Evolutionary conservation across 1,140 invertebrate genomes (phyloP).

Genomic region (Heliconius nattereri): DNA sequence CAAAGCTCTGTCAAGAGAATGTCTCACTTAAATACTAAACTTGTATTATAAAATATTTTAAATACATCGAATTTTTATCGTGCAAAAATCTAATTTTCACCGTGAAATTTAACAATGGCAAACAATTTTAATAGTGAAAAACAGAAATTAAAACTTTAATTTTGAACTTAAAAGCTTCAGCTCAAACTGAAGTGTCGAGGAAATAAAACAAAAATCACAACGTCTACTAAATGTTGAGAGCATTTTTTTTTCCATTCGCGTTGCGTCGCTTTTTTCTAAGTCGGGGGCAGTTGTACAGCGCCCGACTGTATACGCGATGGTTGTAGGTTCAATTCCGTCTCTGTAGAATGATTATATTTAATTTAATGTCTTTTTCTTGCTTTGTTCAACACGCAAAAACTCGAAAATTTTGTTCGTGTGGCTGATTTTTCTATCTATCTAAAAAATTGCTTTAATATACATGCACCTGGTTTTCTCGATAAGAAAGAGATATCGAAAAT

Average conservation of each 20-base stretch:
- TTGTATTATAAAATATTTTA: constrained; percentile 1
- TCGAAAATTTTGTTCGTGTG: too few species aligned
- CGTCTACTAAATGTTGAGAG: constrained; percentile 42
- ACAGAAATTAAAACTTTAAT: constrained; percentile 24
- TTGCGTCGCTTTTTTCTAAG: constrained; percentile 40
- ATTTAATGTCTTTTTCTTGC: too few species aligned
- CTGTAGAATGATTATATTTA: too few species aligned
- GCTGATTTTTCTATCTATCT: constrained; percentile 13
- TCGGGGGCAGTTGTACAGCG: too few species aligned
- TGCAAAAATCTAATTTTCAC: constrained; percentile 14
- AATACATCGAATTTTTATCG: neutral
- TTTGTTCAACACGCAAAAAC: too few species aligned
- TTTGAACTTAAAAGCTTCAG: constrained; percentile 17
- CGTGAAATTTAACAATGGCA: constrained; percentile 17
- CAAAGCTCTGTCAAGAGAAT: too few species aligned
- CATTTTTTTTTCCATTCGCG: constrained; percentile 51
- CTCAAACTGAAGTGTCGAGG: constrained; percentile 40
- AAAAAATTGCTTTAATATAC: constrained; percentile 54
- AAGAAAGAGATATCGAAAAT: neutral
- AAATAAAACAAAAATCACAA: constrained; percentile 51
- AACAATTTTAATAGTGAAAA: constrained; percentile 20
- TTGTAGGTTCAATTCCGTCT: too few species aligned
- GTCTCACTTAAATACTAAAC: neutral
- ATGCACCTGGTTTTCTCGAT: neutral
- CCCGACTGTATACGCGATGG: too few species aligned